Evolutionary conservation across 1,140 invertebrate species (phyloP), one percentile per base, ranked within the genome.

Genomic region (Halesus radiatus): DNA sequence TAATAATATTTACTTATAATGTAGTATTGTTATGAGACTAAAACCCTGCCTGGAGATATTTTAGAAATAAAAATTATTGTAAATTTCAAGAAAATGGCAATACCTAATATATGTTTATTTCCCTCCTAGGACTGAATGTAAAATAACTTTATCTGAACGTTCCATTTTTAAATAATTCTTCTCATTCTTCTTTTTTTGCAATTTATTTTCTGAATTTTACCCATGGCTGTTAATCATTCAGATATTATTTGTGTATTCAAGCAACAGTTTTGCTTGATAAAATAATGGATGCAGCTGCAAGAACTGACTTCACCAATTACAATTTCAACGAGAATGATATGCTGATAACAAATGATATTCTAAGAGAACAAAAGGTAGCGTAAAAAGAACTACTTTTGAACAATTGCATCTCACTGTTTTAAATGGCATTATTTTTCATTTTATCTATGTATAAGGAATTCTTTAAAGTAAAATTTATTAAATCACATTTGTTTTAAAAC

Each of bases 311-410:
- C 26, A 72, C 68, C 8, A 45, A 72, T 26, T 72, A 22, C n/a
- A 53, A 29, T 75, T 75, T 75, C 32, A 37, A 75, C n/a, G 37
- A 45, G 37, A 75, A 58, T 32, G 53, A 75, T 58, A 37, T 56
- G 32, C 18, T 52, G 16, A n/a, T 29, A 75, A 75, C 72, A 75
- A 32, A 32, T 75, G 72, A 75, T 16, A 54, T 23, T 58, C 53
- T 32, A 13, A 45, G 18, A 75, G 53, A 75, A 75, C 72, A 75
- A 75, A 75, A 75, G 72, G 72, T 75, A 58, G 45, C 60, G 32
- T 74, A 16, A 52, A 72, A 72, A 72, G 18, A 72, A 72, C 20
- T 23, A 53, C 23, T 52, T 66, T 22, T 64, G 60, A 64, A 64
- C 60, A n/a, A 22, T 29, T 66, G 22, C 26, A 26, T 32, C 16